A percentile compares a stretch with the other conserved stretches of the same genome.
phyloP scores from a whole-genome alignment of 2,797 vertebrate genomes.

The Eulemur albifrons region DNA sequence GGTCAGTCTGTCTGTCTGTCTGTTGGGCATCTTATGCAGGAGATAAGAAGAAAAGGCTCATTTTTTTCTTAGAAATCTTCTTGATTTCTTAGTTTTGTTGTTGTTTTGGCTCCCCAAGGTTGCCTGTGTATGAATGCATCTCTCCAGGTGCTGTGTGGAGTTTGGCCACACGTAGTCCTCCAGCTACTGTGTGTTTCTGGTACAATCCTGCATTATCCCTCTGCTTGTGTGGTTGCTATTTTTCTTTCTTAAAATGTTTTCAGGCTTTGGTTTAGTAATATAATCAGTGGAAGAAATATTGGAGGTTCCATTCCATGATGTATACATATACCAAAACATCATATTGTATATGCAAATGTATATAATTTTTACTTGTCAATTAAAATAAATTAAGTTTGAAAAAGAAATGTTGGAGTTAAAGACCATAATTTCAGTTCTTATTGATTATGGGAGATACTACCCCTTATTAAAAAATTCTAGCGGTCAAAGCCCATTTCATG shows the following conservation, averaged over 20 bases:
- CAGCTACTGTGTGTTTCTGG: neutral
- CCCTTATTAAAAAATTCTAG: neutral
- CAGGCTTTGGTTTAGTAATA: neutral
- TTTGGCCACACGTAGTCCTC: neutral
- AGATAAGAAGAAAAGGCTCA: neutral
- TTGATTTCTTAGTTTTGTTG: neutral
- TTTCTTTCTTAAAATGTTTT: neutral
- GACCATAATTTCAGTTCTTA: neutral
- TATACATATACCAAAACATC: no score
- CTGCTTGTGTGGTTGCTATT: no score
- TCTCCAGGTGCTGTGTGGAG: fast-evolving
- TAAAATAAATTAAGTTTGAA: neutral
- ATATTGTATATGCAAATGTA: neutral
- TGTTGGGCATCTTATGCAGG: neutral
- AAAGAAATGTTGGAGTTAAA: neutral
- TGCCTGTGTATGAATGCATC: fast-evolving
- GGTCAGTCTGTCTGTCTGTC: neutral
- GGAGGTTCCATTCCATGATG: neutral
- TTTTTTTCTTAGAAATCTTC: no score
- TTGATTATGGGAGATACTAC: neutral
- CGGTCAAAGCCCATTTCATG: neutral
- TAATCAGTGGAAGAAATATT: neutral
- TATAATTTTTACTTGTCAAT: neutral
- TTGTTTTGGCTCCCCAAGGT: fast-evolving
- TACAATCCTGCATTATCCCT: fast-evolving